phyloP scores from a whole-genome alignment of 2,113 vertebrate species.

The Anas platyrhynchos region DNA sequence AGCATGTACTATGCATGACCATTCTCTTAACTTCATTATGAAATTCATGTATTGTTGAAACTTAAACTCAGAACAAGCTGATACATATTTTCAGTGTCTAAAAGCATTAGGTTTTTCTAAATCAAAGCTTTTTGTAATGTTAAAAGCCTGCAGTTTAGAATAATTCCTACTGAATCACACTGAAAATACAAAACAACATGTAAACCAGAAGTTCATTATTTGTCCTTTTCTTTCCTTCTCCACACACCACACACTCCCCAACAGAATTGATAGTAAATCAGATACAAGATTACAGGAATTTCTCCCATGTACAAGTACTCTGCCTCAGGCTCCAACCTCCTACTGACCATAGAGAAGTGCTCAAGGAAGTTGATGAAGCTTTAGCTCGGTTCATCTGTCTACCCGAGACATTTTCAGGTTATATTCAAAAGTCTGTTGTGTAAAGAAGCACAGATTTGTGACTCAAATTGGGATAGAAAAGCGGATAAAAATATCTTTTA shows the following conservation, averaged over 20 bases:
- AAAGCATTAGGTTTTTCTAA: neutral
- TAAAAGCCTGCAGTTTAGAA: neutral
- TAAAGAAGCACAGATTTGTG: neutral
- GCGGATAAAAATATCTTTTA: neutral
- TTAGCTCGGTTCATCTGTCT: neutral
- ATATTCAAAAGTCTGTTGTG: neutral
- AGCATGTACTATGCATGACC: neutral
- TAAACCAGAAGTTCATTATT: neutral
- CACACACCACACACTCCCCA: no score
- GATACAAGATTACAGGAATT: neutral
- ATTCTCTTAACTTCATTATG: neutral
- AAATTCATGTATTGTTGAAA: neutral
- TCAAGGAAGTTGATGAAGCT: neutral
- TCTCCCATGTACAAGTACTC: neutral
- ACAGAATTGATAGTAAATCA: neutral
- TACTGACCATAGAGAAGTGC: no score
- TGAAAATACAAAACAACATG: neutral
- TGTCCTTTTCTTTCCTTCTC: neutral
- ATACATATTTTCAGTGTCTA: neutral
- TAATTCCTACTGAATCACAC: neutral
- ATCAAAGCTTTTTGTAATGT: neutral
- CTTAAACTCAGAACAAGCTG: neutral
- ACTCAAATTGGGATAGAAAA: neutral
- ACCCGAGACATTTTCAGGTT: neutral
- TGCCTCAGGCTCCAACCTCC: neutral